Percentiles rank a stretch among this genome's conserved stretches.
Evolutionary conservation across 2,888 invertebrate genomes (phyloP).

Genomic region (Heterodera filipjevi): DNA sequence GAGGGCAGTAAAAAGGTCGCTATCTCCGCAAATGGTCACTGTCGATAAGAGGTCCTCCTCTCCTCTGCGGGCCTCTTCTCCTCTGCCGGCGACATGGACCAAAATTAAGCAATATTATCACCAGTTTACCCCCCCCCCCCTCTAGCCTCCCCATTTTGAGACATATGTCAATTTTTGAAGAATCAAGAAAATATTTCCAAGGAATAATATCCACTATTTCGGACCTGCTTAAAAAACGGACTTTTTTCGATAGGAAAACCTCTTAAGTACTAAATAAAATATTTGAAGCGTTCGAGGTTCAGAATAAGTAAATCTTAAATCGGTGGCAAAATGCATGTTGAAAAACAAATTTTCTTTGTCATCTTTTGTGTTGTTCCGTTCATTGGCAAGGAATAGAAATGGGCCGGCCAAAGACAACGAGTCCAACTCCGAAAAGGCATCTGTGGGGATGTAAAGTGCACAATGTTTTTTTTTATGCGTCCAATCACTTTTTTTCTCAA

Average conservation of each 20-base stretch:
- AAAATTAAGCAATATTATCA: too few relatives aligned
- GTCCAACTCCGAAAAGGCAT: conserved; percentile 35
- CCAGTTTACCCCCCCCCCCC: too few relatives aligned
- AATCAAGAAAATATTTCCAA: too few relatives aligned
- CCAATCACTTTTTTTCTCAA: not conserved
- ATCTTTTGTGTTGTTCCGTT: not conserved
- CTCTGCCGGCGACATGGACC: conserved; percentile 75
- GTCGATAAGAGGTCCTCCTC: conserved; percentile 73
- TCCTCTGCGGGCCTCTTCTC: too few relatives aligned
- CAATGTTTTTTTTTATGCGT: not conserved
- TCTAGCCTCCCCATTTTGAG: too few relatives aligned
- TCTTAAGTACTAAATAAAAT: too few relatives aligned
- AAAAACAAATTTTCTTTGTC: conserved; percentile 78
- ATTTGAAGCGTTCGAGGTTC: conserved; percentile 42
- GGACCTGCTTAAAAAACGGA: conserved; percentile 69
- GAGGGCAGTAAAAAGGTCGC: conserved; percentile 65
- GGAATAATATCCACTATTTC: too few relatives aligned
- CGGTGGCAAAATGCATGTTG: conserved; percentile 11
- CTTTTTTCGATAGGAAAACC: conserved; percentile 18
- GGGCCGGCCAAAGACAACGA: conserved; percentile 72
- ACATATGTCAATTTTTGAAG: too few relatives aligned
- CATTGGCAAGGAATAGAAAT: conserved; percentile 67
- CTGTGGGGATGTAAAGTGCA: conserved; percentile 28
- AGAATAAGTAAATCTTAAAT: not conserved
- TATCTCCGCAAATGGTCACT: conserved; percentile 77